A percentile compares a stretch with the other conserved stretches of the same genome.
Conservation (phyloP, 2,113 vertebrate genomes). For the Orientallactaga bullata region DNA sequence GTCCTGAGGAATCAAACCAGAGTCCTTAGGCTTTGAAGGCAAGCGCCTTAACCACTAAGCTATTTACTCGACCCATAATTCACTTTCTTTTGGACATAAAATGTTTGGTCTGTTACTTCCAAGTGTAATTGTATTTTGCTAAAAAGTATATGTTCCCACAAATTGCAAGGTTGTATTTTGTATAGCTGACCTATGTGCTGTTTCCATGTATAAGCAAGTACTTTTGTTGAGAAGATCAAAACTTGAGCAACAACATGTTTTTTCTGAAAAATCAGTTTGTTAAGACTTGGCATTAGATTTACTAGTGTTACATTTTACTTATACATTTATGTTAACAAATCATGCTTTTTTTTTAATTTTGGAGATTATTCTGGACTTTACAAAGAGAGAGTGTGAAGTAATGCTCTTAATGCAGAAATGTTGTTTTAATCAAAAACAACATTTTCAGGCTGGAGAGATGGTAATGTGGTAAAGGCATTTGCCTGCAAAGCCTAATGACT, state of each 20-base stretch:
- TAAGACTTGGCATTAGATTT: neutral
- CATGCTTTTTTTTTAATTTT: neutral
- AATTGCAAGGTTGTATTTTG: neutral
- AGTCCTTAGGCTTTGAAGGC: too few relatives aligned
- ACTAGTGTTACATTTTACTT: neutral
- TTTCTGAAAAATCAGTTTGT: neutral
- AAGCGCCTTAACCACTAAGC: too few relatives aligned
- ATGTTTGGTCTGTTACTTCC: neutral
- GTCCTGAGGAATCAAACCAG: too few relatives aligned
- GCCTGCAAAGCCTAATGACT: too few relatives aligned
- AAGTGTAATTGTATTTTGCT: neutral
- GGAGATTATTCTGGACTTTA: neutral
- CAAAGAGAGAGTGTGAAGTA: neutral
- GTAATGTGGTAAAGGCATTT: too few relatives aligned
- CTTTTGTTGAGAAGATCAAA: too few relatives aligned
- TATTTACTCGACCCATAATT: too few relatives aligned
- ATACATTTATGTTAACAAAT: neutral
- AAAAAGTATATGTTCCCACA: neutral
- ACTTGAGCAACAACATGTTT: neutral
- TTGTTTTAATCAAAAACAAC: neutral
- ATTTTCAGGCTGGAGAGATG: too few relatives aligned
- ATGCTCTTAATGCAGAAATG: neutral
- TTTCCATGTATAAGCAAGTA: too few relatives aligned
- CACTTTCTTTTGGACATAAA: neutral
- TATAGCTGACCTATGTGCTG: neutral